A percentile compares a stretch with the other conserved stretches of the same genome.
Evolutionary conservation across 1,140 invertebrate genomes (phyloP).

Genomic region (Formica selysi): DNA sequence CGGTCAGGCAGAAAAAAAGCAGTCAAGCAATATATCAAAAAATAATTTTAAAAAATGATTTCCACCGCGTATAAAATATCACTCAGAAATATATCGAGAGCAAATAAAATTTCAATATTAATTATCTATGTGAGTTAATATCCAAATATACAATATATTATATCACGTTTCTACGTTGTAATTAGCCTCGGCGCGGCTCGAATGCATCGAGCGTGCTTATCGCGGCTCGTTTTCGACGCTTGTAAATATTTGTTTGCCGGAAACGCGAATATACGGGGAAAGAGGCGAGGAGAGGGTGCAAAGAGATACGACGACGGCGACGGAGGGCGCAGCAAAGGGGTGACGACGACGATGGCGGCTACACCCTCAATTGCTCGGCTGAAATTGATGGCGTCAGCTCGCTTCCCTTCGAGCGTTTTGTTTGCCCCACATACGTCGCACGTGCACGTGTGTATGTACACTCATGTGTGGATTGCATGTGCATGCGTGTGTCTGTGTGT

Average conservation of each 20-base stretch:
- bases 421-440: slow-evolving; percentile 39
- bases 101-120: not conserved
- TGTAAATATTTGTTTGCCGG: slow-evolving; percentile 51
- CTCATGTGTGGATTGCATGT: not conserved
- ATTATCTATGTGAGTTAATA: not conserved
- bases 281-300: not conserved
- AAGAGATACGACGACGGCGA: not conserved
- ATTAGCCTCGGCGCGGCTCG: not conserved
- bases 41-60: not conserved
- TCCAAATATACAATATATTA: not conserved
- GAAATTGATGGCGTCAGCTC: slow-evolving; percentile 51
- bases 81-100: too few species aligned
- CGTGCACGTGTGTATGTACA: not conserved
- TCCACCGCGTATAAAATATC: not conserved
- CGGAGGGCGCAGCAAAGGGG: not conserved
- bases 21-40: not conserved
- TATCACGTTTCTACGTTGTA: not conserved
- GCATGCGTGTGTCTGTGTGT: too few species aligned
- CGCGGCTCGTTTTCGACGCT: slow-evolving; percentile 7
- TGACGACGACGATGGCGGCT: not conserved
- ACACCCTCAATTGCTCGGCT: slow-evolving; percentile 42
- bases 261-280: slow-evolving; percentile 3
- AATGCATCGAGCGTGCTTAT: not conserved
- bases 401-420: slow-evolving; percentile 38
- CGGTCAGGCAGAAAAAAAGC: not conserved